phyloP scores from a whole-genome alignment of 2,113 vertebrate genomes.

The Gymnogyps californianus region DNA sequence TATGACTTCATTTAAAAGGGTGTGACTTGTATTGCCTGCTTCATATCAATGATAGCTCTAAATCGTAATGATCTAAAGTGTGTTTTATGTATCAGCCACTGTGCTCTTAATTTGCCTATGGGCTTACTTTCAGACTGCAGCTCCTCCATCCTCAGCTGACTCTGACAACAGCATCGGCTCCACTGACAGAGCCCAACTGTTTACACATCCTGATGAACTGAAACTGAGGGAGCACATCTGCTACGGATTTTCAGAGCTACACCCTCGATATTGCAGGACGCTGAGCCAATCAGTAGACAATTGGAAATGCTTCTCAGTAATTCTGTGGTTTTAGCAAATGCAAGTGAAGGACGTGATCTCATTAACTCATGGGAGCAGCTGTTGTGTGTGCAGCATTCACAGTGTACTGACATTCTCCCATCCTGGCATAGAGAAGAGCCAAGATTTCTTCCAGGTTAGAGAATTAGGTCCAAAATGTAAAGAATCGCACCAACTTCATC shows the following conservation, averaged over 20 bases:
- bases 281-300: conserved; percentile 10
- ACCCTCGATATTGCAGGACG: neutral
- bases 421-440: neutral
- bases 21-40: neutral
- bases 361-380: neutral
- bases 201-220: neutral
- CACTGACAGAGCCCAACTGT: neutral
- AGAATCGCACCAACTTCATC: neutral
- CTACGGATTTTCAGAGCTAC: conserved; percentile 39
- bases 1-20: neutral
- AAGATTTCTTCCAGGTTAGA: conserved; percentile 31
- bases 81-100: neutral
- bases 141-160: neutral
- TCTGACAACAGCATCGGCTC: neutral
- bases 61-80: neutral
- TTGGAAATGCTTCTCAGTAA: conserved; percentile 29
- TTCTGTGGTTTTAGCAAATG: conserved; percentile 27
- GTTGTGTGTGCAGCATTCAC: neutral
- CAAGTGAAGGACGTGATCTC: neutral
- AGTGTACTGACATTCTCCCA: neutral
- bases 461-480: conserved; percentile 28
- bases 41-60: neutral
- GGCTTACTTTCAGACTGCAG: conserved; percentile 1
- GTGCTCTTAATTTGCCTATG: neutral
- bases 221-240: neutral